Evolutionary conservation across 2,113 vertebrate genomes (phyloP).

Genomic region (Coracopsis vasa): DNA sequence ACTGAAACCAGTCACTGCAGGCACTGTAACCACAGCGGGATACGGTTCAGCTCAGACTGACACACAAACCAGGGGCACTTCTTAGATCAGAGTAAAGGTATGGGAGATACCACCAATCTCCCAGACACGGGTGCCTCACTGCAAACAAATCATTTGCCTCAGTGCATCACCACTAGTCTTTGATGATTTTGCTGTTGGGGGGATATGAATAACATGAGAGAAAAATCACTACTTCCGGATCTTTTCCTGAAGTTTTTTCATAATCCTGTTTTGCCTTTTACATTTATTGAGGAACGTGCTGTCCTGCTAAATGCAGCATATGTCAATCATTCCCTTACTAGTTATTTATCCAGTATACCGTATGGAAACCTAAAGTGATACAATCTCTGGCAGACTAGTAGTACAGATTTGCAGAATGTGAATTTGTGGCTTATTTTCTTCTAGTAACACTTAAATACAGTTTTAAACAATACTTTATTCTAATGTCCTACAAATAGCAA

Average conservation of each 20-base stretch:
- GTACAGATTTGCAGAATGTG: not conserved
- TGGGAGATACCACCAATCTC: not conserved
- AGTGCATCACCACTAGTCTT: not conserved
- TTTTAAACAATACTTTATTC: not conserved
- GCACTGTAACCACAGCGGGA: not conserved
- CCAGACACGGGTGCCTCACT: accelerated
- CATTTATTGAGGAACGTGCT: not conserved
- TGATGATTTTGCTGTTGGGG: not conserved
- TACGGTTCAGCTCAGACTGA: not conserved
- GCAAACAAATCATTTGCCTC: too few species aligned
- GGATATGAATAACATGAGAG: not conserved
- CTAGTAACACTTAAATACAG: not conserved
- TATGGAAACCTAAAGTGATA: not conserved
- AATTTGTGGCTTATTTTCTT: not conserved
- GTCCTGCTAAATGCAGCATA: not conserved
- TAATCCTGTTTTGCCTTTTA: not conserved
- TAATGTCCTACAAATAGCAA: not conserved
- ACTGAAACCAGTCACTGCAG: not conserved
- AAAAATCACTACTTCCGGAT: not conserved
- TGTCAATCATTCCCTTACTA: not conserved
- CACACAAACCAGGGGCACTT: not conserved
- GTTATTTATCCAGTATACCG: not conserved
- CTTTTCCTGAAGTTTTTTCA: not conserved
- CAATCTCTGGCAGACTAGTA: not conserved
- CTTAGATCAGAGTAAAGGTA: not conserved